Evolutionary conservation across 2,113 vertebrate genomes (phyloP).

Genomic region (Perca schrenkii): DNA sequence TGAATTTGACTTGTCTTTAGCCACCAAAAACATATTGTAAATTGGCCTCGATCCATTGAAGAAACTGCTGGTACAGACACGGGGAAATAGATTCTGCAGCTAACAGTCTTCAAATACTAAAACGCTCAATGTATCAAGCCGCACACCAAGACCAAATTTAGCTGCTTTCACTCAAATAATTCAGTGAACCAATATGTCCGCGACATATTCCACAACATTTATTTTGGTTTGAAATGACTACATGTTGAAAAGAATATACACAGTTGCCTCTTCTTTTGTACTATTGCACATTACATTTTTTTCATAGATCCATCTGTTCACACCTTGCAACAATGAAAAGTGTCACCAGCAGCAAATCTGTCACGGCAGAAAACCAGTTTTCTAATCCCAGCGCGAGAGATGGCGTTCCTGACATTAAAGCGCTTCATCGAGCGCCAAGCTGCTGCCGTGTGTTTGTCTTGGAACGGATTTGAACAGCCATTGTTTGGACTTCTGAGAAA

Average conservation of each 20-base stretch:
- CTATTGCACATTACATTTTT: slow-evolving; percentile 44
- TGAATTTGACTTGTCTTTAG: neutral
- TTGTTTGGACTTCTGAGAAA: slow-evolving; percentile 33
- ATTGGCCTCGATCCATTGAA: neutral
- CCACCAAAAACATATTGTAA: neutral
- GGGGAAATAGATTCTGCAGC: neutral
- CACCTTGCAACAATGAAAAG: slow-evolving; percentile 45
- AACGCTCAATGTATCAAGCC: neutral
- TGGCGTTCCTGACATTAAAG: slow-evolving; percentile 39
- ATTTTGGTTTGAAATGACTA: neutral
- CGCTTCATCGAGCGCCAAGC: slow-evolving; percentile 16
- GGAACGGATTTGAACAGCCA: slow-evolving; percentile 23
- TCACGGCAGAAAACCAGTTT: slow-evolving; percentile 25
- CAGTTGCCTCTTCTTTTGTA: slow-evolving; percentile 31
- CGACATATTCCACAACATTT: neutral
- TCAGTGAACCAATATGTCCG: neutral
- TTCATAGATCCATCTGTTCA: slow-evolving; percentile 55
- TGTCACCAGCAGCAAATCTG: slow-evolving; percentile 45
- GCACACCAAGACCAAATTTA: neutral
- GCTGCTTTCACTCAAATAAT: neutral
- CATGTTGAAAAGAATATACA: slow-evolving; percentile 8
- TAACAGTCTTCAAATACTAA: neutral
- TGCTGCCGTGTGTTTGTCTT: slow-evolving; percentile 13
- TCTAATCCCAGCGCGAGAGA: slow-evolving; percentile 47
- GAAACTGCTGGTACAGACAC: neutral